phyloP scores from a whole-genome alignment of 2,797 vertebrate species.

The Notoglanidium macrostoma region DNA sequence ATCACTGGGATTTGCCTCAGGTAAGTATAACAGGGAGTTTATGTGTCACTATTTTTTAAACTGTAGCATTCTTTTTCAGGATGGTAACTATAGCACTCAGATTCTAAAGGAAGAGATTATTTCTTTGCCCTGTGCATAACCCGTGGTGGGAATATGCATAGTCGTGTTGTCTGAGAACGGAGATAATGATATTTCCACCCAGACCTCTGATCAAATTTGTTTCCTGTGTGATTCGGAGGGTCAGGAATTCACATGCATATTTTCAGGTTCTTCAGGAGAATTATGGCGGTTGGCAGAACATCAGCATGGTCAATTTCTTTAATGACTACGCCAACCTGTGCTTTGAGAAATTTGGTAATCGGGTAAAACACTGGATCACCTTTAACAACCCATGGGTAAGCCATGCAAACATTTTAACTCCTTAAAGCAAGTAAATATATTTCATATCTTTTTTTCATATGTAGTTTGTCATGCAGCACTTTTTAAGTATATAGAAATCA shows the following conservation, averaged over 20 bases:
- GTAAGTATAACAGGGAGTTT: slow-evolving; percentile 63
- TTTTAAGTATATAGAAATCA: neutral
- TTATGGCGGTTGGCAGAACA: slow-evolving; percentile 88
- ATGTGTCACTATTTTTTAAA: neutral
- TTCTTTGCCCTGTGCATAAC: neutral
- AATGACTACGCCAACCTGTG: slow-evolving; percentile 88
- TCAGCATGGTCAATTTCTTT: slow-evolving; percentile 82
- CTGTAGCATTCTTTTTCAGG: neutral
- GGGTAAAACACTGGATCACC: slow-evolving; percentile 89
- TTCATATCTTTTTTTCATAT: neutral
- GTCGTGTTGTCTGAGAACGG: neutral
- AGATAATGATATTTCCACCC: slow-evolving; percentile 15
- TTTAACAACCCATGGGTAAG: slow-evolving; percentile 91
- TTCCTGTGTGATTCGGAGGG: neutral
- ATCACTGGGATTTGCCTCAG: slow-evolving; percentile 93
- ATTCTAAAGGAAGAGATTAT: neutral
- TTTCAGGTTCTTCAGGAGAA: slow-evolving; percentile 82
- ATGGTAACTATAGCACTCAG: neutral
- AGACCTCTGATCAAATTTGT: slow-evolving; percentile 15
- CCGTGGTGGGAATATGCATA: neutral
- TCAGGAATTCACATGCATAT: slow-evolving; percentile 25
- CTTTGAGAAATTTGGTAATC: slow-evolving; percentile 87
- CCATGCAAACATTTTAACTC: neutral
- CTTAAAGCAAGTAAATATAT: neutral
- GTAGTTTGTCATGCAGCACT: neutral